Evolutionary conservation across 2,888 invertebrate species (phyloP).

Genomic region (Entomobrya multifasciata): DNA sequence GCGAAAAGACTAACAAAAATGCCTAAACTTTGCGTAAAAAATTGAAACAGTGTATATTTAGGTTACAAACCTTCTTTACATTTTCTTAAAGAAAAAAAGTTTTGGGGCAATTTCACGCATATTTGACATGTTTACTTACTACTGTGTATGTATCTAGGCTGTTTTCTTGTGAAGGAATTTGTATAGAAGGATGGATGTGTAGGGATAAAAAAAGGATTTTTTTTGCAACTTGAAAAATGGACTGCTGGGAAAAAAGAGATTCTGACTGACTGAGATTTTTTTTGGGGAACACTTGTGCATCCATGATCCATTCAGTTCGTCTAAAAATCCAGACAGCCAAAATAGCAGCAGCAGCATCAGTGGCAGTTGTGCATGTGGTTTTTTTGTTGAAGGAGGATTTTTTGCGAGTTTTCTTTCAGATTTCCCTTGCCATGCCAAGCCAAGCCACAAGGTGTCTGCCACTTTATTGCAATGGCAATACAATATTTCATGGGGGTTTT

Average conservation of each 20-base stretch:
- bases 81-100: neutral
- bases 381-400: neutral
- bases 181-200: conserved; percentile 18
- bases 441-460: neutral
- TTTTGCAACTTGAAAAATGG: conserved; percentile 55
- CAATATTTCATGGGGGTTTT: conserved; percentile 14
- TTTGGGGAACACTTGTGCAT: conserved; percentile 16
- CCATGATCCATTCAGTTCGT: neutral
- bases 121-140: conserved; percentile 70
- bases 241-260: conserved; percentile 7
- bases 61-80: neutral
- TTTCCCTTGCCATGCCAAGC: neutral
- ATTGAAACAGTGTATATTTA: too few relatives aligned
- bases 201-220: conserved; percentile 33
- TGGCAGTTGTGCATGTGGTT: neutral
- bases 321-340: neutral
- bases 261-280: conserved; percentile 27
- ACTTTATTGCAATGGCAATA: conserved; percentile 24
- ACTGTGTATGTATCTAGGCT: too few relatives aligned
- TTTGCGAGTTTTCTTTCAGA: neutral
- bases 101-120: conserved; percentile 63
- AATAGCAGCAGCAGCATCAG: neutral
- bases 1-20: too few relatives aligned
- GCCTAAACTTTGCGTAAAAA: too few relatives aligned
- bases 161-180: conserved; percentile 26